Conservation (phyloP, 2,888 invertebrate species). For the Parasteatoda lunata region DNA sequence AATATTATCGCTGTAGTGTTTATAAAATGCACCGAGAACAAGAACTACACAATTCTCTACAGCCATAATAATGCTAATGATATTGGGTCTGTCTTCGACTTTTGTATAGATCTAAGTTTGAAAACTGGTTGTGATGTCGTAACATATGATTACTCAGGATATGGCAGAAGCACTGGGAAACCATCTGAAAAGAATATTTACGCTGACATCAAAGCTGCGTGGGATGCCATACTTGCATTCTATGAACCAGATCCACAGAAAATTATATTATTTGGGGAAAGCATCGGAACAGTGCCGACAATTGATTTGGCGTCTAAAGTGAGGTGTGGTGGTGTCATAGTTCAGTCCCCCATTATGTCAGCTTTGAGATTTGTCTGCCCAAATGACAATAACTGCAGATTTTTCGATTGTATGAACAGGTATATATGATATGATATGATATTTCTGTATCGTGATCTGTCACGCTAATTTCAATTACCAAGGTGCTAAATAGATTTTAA, state of each 20-base stretch:
- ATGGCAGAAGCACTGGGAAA: slow-evolving; percentile 95
- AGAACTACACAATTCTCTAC: slow-evolving; percentile 89
- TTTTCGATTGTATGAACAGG: not conserved
- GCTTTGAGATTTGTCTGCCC: slow-evolving; percentile 98
- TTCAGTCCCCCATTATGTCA: slow-evolving; percentile 98
- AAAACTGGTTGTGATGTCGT: slow-evolving; percentile 98
- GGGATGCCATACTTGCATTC: slow-evolving; percentile 91
- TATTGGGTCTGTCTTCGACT: not conserved
- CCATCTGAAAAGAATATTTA: slow-evolving; percentile 98
- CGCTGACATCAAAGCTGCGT: slow-evolving; percentile 98
- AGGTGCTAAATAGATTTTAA: too few relatives aligned
- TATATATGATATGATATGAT: not conserved
- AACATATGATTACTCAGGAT: slow-evolving; percentile 84
- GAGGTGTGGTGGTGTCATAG: slow-evolving; percentile 93
- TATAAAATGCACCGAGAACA: too few relatives aligned
- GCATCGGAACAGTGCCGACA: slow-evolving; percentile 98
- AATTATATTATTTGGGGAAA: slow-evolving; percentile 98
- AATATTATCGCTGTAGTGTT: too few relatives aligned
- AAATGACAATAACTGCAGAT: slow-evolving; percentile 82
- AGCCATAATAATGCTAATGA: slow-evolving; percentile 93
- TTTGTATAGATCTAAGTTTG: slow-evolving; percentile 93
- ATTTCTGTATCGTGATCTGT: not conserved
- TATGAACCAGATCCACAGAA: slow-evolving; percentile 94
- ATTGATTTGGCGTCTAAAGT: slow-evolving; percentile 92
- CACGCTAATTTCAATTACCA: too few relatives aligned